Base-by-base conservation (phyloP, 2,113 vertebrate species). In the Chinchilla lanigera region DNA sequence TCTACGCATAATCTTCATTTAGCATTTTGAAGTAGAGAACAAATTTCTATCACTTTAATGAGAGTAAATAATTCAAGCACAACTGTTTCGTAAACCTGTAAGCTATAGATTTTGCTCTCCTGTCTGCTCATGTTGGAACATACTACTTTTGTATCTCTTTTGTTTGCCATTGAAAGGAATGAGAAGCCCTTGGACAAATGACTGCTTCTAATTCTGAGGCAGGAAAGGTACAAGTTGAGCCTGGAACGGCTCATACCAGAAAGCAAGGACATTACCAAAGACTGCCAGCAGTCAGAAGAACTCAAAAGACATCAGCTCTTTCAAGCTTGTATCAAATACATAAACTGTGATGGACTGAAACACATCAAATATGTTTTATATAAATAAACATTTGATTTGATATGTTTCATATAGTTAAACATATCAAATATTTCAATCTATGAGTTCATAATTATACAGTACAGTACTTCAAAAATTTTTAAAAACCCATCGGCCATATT, bases 71-170 rank as follows among this genome's bases (percentile, higher is more conserved):
- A 47, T 58, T 14, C 0, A 60, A 54, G 69, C 41, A 86, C 7
- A 94, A 20, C 56, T 56, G 3, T 85, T 71, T 92, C 56, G 67
- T 60, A 92, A 94, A 87, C 26, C 7, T 84, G 16, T 78, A n/a
- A 56, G 20, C 83, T 85, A 16, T 86, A 41, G 41, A 85, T 97
- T 94, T 88, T 94, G 61, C 10, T 86, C 7, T 63, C 13, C 4
- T 69, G n/a, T 86, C 7, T 82, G 61, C 41, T 93, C 28, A 3
- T 88, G 54, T 67, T 96, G 96, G 82, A 95, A 81, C 78, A 58
- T 67, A 75, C 54, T 94, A 33, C 16, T 89, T 89, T 63, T 82
- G 2, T 60, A 63, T 77, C 63, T 91, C 63, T 93, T 67, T 20
- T 44, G 13, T 93, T 84, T 71, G n/a, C 63, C 33, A 52, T 2